These are phyloP conservation scores for Caenorhabditis virilis DNA, from an alignment of 2,888 invertebrate genomes.

Conservation along the genomic window DNA sequence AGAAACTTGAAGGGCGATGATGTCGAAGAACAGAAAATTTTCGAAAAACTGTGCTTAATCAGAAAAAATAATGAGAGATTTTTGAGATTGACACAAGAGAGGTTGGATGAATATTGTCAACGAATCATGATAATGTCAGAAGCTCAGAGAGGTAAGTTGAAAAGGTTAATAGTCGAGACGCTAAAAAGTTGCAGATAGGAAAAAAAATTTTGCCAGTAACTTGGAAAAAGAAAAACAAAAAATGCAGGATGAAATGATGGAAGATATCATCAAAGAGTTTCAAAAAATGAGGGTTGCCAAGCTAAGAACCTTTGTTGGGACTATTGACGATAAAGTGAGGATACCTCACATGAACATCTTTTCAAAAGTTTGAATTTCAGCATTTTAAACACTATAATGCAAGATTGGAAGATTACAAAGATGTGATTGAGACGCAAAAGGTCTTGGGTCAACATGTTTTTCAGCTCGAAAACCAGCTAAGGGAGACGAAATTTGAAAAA, in stretches of 20 bases:
- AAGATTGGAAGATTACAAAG: conserved; percentile 2
- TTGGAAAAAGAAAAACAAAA: conserved; percentile 6
- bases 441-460: conserved; percentile 1
- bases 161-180: neutral
- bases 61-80: conserved; percentile 3
- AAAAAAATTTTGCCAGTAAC: conserved; percentile 13
- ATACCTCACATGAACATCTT: neutral
- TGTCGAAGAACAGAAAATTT: neutral
- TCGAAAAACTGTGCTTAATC: neutral
- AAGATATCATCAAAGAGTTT: conserved; percentile 10
- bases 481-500: conserved; percentile 10
- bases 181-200: conserved; percentile 13
- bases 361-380: conserved; percentile 9
- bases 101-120: conserved; percentile 32
- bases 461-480: conserved; percentile 8
- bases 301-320: conserved; percentile 8
- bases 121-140: conserved; percentile 26
- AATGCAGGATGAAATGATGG: conserved; percentile 13
- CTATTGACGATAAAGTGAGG: conserved; percentile 5
- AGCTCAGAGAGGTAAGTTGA: conserved; percentile 9
- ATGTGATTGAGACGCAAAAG: neutral
- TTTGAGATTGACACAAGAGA: conserved; percentile 3
- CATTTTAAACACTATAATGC: conserved; percentile 6
- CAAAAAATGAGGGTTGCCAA: conserved; percentile 26
- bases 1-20: conserved; percentile 12